Evolutionary conservation across 2,888 invertebrate genomes (phyloP), one percentile per base, ranked within the genome.

Genomic region (Eueremaeus valkanovi): DNA sequence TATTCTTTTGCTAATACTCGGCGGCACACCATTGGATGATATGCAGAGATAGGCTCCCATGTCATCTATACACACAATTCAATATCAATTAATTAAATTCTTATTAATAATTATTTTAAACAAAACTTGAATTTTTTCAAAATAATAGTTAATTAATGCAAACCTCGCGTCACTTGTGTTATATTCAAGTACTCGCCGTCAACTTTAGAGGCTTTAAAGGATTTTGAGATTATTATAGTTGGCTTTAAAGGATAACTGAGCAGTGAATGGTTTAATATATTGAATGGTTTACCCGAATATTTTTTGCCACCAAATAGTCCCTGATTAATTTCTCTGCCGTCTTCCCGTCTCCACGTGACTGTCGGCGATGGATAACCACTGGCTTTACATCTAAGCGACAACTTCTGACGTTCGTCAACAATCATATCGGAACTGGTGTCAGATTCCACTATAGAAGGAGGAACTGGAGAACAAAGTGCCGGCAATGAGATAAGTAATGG

Each of bases 341-440:
- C 94, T 82, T 95, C 94, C 72, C 94, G 87, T 78, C 92, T 88
- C 96, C 96, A 97, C 87, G 91, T 93, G 81, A 97, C 92, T 84
- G 90, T 91, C 11, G 97, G 96, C 31, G 89, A 87, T 0, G 96
- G 96, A 83, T 93, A 92, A 63, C 95, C 80, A 58, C 36, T 77
- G 21, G 77, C 77, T 42, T 33, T 66, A 74, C 77, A 77, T 9
- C 72, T 70, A 9, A 77, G 45, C 3, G 72, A 63, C 33, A 77
- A 27, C 31, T 70, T 66, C 58, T 73, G 73, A 40, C 77, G 58
- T 73, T 77, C 77, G 45, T 77, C 77, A 1, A 77, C 74, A 18
- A 66, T 45, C 27, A 72, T 49, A 74, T 83, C 82, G 9, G 82
- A 82, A 24, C 82, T 81, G 13, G 83, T 94, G 80, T 92, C 90